Evolutionary conservation across 1,140 invertebrate species (phyloP).

Genomic region (Hermatobates lingyangjiaoensis): DNA sequence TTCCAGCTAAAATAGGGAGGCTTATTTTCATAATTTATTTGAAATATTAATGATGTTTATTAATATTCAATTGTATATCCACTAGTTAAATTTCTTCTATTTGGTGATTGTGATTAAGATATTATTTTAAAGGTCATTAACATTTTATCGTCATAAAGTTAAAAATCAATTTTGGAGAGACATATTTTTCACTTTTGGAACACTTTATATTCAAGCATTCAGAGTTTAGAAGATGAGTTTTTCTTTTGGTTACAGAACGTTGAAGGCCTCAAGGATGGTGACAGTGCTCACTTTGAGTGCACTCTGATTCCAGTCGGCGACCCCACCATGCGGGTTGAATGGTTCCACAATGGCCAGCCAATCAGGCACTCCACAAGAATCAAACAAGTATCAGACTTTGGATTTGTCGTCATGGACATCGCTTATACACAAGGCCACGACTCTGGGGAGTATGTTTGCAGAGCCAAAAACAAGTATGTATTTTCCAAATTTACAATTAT

Average conservation of each 20-base stretch:
- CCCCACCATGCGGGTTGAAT: slow-evolving; percentile 84
- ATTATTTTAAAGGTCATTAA: no score
- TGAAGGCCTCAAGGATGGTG: slow-evolving; percentile 72
- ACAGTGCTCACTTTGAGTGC: slow-evolving; percentile 83
- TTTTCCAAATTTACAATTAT: background rate
- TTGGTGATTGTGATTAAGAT: no score
- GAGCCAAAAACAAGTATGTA: slow-evolving; percentile 56
- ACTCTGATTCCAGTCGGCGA: slow-evolving; percentile 80
- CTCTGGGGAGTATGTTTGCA: slow-evolving; percentile 79
- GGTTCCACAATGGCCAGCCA: slow-evolving; percentile 83
- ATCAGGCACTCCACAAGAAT: slow-evolving; percentile 75
- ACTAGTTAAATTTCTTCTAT: no score
- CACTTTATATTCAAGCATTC: no score
- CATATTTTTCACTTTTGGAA: no score
- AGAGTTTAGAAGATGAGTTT: no score
- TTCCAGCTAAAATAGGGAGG: no score
- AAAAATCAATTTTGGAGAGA: no score
- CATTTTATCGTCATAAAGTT: no score
- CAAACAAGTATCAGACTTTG: slow-evolving; percentile 88
- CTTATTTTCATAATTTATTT: no score
- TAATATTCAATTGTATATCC: no score
- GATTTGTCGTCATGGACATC: slow-evolving; percentile 88
- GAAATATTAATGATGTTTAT: no score
- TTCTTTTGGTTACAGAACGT: slow-evolving; percentile 49
- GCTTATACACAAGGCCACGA: slow-evolving; percentile 85